Conservation (phyloP, 2,797 vertebrate species). For the Sebastiscus tertius region DNA sequence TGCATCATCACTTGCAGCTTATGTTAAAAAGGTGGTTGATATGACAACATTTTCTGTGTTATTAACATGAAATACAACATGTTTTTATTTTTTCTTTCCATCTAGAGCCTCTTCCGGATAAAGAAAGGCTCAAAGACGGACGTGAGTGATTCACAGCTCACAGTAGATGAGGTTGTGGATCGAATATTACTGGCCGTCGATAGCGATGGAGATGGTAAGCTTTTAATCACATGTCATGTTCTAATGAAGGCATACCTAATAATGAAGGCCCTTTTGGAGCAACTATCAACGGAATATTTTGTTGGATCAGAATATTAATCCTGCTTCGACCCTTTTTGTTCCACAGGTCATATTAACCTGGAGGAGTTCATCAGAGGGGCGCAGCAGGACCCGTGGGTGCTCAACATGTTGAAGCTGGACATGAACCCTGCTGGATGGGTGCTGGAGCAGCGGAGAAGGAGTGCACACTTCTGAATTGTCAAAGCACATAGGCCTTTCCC, state of each 20-base stretch:
- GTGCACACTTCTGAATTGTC: conserved; percentile 72
- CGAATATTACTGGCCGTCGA: conserved; percentile 76
- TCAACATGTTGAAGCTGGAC: conserved; percentile 82
- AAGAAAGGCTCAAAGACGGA: conserved; percentile 68
- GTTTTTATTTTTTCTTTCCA: not conserved
- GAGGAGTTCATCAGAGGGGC: conserved; percentile 81
- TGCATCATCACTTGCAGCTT: not conserved
- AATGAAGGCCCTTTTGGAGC: not conserved
- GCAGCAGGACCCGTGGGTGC: conserved; percentile 80
- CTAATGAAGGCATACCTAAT: not conserved
- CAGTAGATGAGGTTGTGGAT: conserved; percentile 77
- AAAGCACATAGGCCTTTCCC: conserved; percentile 2
- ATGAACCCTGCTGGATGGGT: conserved; percentile 81
- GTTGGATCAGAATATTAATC: not conserved
- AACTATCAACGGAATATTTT: not conserved
- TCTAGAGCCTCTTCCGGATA: conserved; percentile 74
- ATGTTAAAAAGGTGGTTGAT: not conserved
- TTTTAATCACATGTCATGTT: not conserved
- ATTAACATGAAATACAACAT: not conserved
- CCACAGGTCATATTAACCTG: conserved; percentile 73
- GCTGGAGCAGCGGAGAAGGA: conserved; percentile 77
- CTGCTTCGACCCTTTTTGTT: not conserved
- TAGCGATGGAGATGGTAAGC: conserved; percentile 76
- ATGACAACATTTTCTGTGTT: not conserved
- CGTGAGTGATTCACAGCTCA: not conserved